A percentile compares a stretch with the other conserved stretches of the same genome.
phyloP scores from a whole-genome alignment of 2,888 invertebrate genomes.

The Ferdinandea cuprea region DNA sequence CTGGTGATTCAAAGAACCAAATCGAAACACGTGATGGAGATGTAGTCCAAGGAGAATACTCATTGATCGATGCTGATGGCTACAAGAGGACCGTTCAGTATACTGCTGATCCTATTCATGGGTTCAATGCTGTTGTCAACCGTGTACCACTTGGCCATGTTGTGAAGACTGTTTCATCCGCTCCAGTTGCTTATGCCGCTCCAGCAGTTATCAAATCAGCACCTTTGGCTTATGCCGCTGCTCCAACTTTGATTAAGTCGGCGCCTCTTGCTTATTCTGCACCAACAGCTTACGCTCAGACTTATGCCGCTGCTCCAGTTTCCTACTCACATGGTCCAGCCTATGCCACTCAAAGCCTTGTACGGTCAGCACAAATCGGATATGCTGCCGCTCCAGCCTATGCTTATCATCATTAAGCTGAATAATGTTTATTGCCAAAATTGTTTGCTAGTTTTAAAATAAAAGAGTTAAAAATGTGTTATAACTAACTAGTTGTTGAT shows the following conservation, averaged over 20 bases:
- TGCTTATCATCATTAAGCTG: slow-evolving; percentile 35
- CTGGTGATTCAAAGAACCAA: slow-evolving; percentile 83
- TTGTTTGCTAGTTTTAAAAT: background rate
- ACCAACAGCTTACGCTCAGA: slow-evolving; percentile 18
- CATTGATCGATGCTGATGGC: slow-evolving; percentile 84
- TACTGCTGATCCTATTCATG: slow-evolving; percentile 79
- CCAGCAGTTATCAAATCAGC: slow-evolving; percentile 47
- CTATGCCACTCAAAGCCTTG: slow-evolving; percentile 14
- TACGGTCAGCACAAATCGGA: slow-evolving; percentile 24
- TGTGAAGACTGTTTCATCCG: slow-evolving; percentile 64
- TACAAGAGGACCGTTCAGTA: slow-evolving; percentile 85
- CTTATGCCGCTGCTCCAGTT: slow-evolving; percentile 40
- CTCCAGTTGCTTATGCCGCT: slow-evolving; percentile 41
- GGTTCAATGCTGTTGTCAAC: slow-evolving; percentile 75
- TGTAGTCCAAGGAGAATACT: slow-evolving; percentile 84
- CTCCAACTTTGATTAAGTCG: slow-evolving; percentile 6
- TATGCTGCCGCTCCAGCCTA: slow-evolving; percentile 58
- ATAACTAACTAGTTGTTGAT: no score
- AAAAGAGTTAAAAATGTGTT: no score
- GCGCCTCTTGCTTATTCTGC: background rate
- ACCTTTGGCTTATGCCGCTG: slow-evolving; percentile 42
- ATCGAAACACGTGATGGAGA: slow-evolving; percentile 85
- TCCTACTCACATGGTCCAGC: slow-evolving; percentile 23
- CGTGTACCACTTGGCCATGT: slow-evolving; percentile 70
- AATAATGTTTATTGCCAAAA: background rate